phyloP scores from a whole-genome alignment of 2,888 invertebrate species.

The Caenorhabditis imperialis region DNA sequence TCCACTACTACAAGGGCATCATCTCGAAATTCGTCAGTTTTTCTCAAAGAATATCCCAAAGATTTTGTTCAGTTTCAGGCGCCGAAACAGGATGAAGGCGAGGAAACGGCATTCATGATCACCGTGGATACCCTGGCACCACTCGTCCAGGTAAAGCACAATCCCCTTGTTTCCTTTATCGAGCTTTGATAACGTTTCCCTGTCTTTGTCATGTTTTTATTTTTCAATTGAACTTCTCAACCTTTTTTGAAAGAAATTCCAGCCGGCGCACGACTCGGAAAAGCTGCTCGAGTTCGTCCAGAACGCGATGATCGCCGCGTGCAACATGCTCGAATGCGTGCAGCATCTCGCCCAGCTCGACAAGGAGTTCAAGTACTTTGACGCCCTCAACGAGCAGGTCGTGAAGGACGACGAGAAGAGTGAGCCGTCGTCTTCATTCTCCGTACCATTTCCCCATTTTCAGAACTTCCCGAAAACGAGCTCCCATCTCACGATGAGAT shows the following conservation, averaged over 20 bases:
- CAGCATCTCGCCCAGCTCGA: slow-evolving; percentile 23
- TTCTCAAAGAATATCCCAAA: no score
- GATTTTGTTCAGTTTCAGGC: no score
- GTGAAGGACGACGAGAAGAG: neutral
- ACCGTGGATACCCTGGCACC: no score
- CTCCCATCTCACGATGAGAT: slow-evolving; percentile 10
- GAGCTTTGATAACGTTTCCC: no score
- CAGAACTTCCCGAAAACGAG: neutral
- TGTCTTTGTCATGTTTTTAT: no score
- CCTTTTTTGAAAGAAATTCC: neutral
- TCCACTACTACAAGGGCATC: slow-evolving; percentile 11
- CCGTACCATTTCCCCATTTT: neutral
- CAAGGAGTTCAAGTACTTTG: slow-evolving; percentile 21
- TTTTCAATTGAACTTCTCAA: no score
- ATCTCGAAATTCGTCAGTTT: slow-evolving; percentile 8
- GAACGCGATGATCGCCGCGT: slow-evolving; percentile 16
- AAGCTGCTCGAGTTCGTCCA: slow-evolving; percentile 19
- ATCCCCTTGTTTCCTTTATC: no score
- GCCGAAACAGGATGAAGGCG: no score
- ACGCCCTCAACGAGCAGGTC: neutral
- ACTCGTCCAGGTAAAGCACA: no score
- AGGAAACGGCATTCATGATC: no score
- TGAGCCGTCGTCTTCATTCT: no score
- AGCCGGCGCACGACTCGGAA: slow-evolving; percentile 15
- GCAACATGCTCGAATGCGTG: slow-evolving; percentile 28